phyloP scores from a whole-genome alignment of 1,140 invertebrate genomes.

The Ceratoteleas bidentatus region DNA sequence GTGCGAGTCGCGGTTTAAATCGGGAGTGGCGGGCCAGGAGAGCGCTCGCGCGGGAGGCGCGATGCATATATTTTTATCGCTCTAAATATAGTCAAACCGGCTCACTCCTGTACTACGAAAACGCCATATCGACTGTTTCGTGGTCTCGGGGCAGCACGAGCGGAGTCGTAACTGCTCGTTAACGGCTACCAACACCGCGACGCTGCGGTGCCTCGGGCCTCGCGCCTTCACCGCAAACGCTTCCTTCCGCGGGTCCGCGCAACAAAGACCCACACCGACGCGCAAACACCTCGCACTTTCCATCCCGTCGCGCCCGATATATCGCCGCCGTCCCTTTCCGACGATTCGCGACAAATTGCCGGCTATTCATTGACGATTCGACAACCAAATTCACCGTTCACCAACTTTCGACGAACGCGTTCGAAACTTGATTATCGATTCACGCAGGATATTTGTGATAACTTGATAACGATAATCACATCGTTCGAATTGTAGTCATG shows the following conservation, averaged over 20 bases:
- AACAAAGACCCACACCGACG: conserved; percentile 35
- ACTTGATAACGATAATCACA: too few species aligned
- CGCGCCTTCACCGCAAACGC: conserved; percentile 72
- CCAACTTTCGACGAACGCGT: too few species aligned
- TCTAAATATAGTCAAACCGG: conserved; percentile 79
- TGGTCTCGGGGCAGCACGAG: conserved; percentile 35
- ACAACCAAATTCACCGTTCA: too few species aligned
- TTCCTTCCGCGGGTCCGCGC: conserved; percentile 66
- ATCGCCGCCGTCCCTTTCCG: too few species aligned
- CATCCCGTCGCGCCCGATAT: too few species aligned
- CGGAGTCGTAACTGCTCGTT: conserved; percentile 72
- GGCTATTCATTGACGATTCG: too few species aligned
- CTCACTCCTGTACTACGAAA: conserved; percentile 72
- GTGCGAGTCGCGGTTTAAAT: conserved; percentile 75
- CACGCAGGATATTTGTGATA: too few species aligned
- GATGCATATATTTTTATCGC: conserved; percentile 80
- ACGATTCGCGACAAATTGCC: too few species aligned
- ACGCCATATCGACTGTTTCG: conserved; percentile 69
- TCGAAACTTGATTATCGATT: too few species aligned
- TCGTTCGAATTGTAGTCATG: too few species aligned
- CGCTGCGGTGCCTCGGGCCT: conserved; percentile 66
- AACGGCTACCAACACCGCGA: conserved; percentile 63
- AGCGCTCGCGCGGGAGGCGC: conserved; percentile 78
- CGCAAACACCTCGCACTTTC: conserved; percentile 1
- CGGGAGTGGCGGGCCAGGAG: conserved; percentile 78